Percentiles rank a stretch among this genome's conserved stretches.
These are phyloP conservation scores for Poeciliopsis gracilis DNA, from an alignment of 2,797 vertebrate species.

Conservation along the genomic window DNA sequence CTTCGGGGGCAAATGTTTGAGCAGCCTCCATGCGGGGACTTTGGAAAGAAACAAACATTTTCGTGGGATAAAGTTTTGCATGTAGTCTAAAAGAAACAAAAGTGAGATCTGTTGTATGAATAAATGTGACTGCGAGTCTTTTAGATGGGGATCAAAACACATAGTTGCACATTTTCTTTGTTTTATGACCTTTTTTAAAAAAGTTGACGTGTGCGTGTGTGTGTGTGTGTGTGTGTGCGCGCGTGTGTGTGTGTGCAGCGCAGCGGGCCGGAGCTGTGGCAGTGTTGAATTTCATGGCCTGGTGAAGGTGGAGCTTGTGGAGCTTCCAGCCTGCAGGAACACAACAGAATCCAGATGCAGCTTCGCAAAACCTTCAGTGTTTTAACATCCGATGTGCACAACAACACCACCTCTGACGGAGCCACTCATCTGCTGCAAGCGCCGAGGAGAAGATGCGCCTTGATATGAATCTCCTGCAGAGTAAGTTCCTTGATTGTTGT, in stretches of 20 bases:
- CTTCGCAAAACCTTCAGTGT: conserved; percentile 32
- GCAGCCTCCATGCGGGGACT: background rate
- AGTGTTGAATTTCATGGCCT: conserved; percentile 59
- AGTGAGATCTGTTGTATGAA: background rate
- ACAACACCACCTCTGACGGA: conserved; percentile 26
- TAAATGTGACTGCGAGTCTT: background rate
- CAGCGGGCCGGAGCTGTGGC: background rate
- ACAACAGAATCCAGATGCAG: conserved; percentile 49
- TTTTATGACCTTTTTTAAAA: background rate
- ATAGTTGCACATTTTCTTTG: background rate
- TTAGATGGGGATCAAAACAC: background rate
- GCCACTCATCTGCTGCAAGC: conserved; percentile 20
- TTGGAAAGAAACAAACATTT: background rate
- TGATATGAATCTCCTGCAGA: conserved; percentile 63
- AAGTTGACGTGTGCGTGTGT: background rate
- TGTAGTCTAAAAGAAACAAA: background rate
- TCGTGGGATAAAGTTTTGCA: background rate
- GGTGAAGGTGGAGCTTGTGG: conserved; percentile 65
- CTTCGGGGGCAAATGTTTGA: background rate
- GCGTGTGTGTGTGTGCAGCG: background rate
- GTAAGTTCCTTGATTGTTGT: conserved; percentile 68
- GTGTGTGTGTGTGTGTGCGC: background rate
- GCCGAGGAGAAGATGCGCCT: conserved; percentile 32
- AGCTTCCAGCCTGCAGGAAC: conserved; percentile 40
- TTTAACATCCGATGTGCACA: conserved; percentile 7